Evolutionary conservation across 2,113 vertebrate species (phyloP), one percentile per base, ranked within the genome.

Genomic region (Ochotona princeps): DNA sequence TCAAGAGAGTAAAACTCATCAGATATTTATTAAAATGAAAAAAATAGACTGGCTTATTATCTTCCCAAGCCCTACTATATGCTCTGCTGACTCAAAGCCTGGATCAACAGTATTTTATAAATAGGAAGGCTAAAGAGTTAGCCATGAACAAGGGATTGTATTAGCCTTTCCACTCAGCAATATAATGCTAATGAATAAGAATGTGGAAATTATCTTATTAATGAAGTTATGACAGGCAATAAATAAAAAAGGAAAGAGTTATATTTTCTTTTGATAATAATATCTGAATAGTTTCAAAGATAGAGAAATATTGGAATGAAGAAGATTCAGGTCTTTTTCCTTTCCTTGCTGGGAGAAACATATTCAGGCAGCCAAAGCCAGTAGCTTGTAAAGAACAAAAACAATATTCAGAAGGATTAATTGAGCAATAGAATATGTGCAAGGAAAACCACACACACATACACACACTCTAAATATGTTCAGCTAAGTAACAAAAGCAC

Each of bases 1-100:
- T 54, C 79, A 84, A 51, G 85, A 92, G 51, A 32, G 60, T 90
- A 93, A 93, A 85, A 86, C 66, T 90, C n/a, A 85, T 66, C 49
- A 67, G 57, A n/a, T 78, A 82, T 83, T 91, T 92, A 76, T 54
- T 74, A 38, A 83, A 94, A 57, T 83, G 20, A 63, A 90, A 93
- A 72, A 28, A 87, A 44, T 44, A 38, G 72, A n/a, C 15, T 67
- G 61, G 8, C 7, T 70, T 74, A 73, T 20, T 3, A 30, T 84
- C 32, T 92, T 94, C 93, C 73, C n/a, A 89, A 93, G 83, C 87
- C 32, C 26, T 54, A 70, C n/a, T 30, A 0, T 91, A 74, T 89
- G 70, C 23, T 11, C 28, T 91, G 44, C 44, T 94, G 82, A 90
- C 30, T 78, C 38, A 80, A 8, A 66, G n/a, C 18, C 28, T 90